A percentile compares a stretch with the other conserved stretches of the same genome.
These are phyloP conservation scores for Neotoma lepida DNA, from an alignment of 2,113 vertebrate species.

Conservation along the genomic window DNA sequence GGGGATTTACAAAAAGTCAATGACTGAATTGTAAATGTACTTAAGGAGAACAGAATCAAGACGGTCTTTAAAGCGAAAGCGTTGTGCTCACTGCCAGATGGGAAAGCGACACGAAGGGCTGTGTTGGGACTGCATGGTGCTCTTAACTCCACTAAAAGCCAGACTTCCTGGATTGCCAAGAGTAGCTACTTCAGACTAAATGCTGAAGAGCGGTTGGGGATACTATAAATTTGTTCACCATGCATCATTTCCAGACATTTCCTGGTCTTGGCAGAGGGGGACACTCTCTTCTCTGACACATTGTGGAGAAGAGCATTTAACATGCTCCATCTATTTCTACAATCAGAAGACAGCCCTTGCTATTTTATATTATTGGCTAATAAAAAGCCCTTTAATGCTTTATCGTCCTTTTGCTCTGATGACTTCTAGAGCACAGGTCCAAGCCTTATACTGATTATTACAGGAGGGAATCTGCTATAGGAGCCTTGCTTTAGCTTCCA, in stretches of 20 bases:
- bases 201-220: slow-evolving; percentile 52
- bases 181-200: slow-evolving; percentile 61
- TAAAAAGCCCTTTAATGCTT: slow-evolving; percentile 31
- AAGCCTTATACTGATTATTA: neutral
- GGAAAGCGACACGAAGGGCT: slow-evolving; percentile 45
- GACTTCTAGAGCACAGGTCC: neutral
- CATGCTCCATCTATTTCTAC: neutral
- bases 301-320: slow-evolving; percentile 6
- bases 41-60: slow-evolving; percentile 44
- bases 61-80: slow-evolving; percentile 47
- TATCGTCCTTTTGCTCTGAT: slow-evolving; percentile 32
- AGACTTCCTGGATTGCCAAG: slow-evolving; percentile 59
- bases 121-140: neutral
- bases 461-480: neutral
- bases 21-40: slow-evolving; percentile 34
- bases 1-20: slow-evolving; percentile 51
- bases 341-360: slow-evolving; percentile 26
- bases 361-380: slow-evolving; percentile 55
- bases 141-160: slow-evolving; percentile 58
- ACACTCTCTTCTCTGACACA: slow-evolving; percentile 22
- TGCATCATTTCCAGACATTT: slow-evolving; percentile 59
- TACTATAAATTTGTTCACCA: slow-evolving; percentile 34
- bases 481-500: slow-evolving; percentile 13
- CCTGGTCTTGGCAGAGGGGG: neutral
- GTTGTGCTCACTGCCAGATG: slow-evolving; percentile 50